Evolutionary conservation across 2,113 vertebrate species (phyloP), one percentile per base, ranked within the genome.

Genomic region (Boulengeromyrus knoepffleri): DNA sequence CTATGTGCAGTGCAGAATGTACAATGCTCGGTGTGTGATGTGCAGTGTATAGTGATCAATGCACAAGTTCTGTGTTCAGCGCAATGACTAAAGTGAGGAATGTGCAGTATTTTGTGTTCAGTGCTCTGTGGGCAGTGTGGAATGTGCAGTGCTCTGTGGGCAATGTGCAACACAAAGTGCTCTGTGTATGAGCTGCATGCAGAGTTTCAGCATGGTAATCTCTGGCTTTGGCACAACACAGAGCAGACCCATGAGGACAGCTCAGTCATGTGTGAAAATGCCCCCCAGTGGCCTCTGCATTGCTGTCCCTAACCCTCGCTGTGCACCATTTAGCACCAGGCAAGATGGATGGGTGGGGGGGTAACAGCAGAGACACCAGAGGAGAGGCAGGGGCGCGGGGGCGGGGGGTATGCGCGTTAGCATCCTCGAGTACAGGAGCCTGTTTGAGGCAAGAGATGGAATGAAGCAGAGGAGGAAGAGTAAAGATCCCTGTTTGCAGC

Each of bases 261-360:
- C 84, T 49, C 47, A 47, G 21, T 47, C 84, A 85, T 85, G 84
- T 85, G 45, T 85, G 84, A 85, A 85, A 85, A 85, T 85, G 21
- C 84, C 84, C 84, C 45, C 45, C 46, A 49, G 83, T 7, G 39
- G 42, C 31, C 84, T 27, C 84, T 47, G 21, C 45, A 50, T 47
- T 85, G 19, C 84, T 50, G 84, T 85, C 45, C 84, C 45, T 47
- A 49, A 49, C 84, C 36, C 70, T 42, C 15, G 15, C 70, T 39
- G 70, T 77, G 70, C 36, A 77, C 70, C 70, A 39, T 77, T 77
- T 77, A 85, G 84, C 46, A 47, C 45, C 42, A 49, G 21, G 45
- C 45, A 85, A 85, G 39, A 46, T 13, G 45, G 83, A 49, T 5
- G 9, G 42, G 83, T 8, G 49, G 21, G 13, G 45, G 42, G 15